Evolutionary conservation across 2,113 vertebrate genomes (phyloP).

Genomic region (Spermophilus dauricus): DNA sequence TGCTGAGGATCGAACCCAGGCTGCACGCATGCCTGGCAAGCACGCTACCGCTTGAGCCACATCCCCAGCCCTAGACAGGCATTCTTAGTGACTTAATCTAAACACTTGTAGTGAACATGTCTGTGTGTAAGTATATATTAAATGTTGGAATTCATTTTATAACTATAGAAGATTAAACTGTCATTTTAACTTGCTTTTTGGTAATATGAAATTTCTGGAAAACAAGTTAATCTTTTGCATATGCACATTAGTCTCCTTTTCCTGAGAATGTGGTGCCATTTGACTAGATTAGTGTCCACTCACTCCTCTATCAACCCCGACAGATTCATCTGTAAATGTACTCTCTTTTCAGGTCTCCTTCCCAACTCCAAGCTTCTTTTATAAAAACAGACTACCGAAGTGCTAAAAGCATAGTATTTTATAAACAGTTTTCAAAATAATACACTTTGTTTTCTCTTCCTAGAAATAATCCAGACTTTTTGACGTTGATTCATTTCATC

Average conservation of each 20-base stretch:
- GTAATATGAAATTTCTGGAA: neutral
- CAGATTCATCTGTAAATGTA: neutral
- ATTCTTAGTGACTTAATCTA: neutral
- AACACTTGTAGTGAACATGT: neutral
- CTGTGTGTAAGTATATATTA: neutral
- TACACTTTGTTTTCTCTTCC: constrained; percentile 4
- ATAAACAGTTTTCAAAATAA: neutral
- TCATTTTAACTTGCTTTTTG: neutral
- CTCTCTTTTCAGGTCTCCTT: neutral
- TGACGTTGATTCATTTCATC: neutral
- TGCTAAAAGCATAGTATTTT: constrained; percentile 22
- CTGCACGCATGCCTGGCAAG: too few species aligned
- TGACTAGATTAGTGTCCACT: neutral
- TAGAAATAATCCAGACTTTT: neutral
- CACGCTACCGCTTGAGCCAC: too few species aligned
- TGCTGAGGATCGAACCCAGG: too few species aligned
- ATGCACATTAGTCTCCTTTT: neutral
- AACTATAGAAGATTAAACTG: neutral
- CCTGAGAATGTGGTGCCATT: neutral
- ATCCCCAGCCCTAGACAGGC: neutral
- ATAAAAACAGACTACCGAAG: neutral
- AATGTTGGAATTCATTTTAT: neutral
- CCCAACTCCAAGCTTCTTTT: neutral
- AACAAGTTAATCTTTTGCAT: neutral
- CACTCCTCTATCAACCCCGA: neutral